Evolutionary conservation across 2,888 invertebrate species (phyloP).

Genomic region (Oscheius sp.): DNA sequence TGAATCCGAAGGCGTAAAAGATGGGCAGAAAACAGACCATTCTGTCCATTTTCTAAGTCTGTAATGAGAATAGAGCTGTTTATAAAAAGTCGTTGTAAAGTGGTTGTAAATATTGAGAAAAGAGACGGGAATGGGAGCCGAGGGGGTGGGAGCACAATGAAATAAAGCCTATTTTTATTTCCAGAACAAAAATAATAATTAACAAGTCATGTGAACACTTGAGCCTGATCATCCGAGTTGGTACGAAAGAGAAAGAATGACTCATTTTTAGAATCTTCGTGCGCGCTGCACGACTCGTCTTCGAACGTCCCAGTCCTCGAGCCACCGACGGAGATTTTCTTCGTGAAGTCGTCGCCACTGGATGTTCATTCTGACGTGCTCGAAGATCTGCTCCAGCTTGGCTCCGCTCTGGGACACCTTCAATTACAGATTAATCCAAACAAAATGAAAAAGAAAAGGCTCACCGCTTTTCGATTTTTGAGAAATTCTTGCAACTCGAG

Average conservation of each 20-base stretch:
- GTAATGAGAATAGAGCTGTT: no score
- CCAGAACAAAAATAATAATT: no score
- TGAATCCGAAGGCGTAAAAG: no score
- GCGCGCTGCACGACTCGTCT: slow-evolving; percentile 32
- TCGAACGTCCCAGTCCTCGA: slow-evolving; percentile 49
- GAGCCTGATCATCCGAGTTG: neutral
- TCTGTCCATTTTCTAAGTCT: no score
- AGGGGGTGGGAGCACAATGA: no score
- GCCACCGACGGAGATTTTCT: slow-evolving; percentile 48
- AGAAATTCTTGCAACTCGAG: slow-evolving; percentile 53
- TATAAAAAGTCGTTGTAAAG: no score
- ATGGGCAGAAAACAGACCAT: no score
- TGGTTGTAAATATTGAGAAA: no score
- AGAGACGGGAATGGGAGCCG: no score
- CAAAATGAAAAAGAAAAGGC: neutral
- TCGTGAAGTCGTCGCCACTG: slow-evolving; percentile 65
- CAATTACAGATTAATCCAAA: neutral
- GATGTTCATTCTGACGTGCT: slow-evolving; percentile 63
- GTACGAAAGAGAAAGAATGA: neutral
- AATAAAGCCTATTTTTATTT: no score
- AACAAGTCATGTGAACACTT: neutral
- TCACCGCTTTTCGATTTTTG: slow-evolving; percentile 75
- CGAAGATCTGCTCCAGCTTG: slow-evolving; percentile 58
- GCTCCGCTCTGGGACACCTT: slow-evolving; percentile 48
- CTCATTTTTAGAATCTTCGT: slow-evolving; percentile 5